Conservation (phyloP, 2,797 vertebrate species). For the Pseudopleuronectes americanus region DNA sequence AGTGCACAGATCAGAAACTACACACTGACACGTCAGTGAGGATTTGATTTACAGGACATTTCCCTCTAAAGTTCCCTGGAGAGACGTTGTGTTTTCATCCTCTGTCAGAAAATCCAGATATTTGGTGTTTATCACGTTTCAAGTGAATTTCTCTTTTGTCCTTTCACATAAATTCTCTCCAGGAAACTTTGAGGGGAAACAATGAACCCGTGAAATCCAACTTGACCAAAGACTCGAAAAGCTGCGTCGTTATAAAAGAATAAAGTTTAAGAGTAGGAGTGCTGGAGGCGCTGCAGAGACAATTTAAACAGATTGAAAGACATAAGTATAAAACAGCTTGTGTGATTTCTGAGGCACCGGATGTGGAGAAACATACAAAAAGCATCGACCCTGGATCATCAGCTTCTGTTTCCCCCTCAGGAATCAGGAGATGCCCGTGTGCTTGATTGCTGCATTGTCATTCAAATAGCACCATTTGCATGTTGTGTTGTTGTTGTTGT, state of each 20-base stretch:
- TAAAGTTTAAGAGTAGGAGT: neutral
- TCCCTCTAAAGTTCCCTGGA: neutral
- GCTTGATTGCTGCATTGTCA: slow-evolving; percentile 71
- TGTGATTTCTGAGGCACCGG: slow-evolving; percentile 50
- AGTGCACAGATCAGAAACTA: slow-evolving; percentile 15
- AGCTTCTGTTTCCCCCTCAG: slow-evolving; percentile 38
- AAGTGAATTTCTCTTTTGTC: no score
- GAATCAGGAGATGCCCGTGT: slow-evolving; percentile 9
- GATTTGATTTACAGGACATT: neutral
- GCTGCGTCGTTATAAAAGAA: slow-evolving; percentile 8
- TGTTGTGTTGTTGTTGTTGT: neutral
- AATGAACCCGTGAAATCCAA: slow-evolving; percentile 9
- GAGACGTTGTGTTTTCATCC: neutral
- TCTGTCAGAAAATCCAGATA: no score
- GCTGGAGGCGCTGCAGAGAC: no score
- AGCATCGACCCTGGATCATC: slow-evolving; percentile 33
- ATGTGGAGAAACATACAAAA: slow-evolving; percentile 25
- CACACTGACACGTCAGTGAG: neutral
- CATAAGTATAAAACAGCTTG: slow-evolving; percentile 38
- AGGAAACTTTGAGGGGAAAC: slow-evolving; percentile 10
- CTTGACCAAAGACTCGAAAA: neutral
- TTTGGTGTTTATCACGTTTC: no score
- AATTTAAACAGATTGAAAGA: slow-evolving; percentile 2
- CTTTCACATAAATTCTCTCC: neutral
- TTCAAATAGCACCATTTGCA: slow-evolving; percentile 61